Evolutionary conservation across 1,140 invertebrate genomes (phyloP), one percentile per base, ranked within the genome.

Genomic region (Meteorus sp.): DNA sequence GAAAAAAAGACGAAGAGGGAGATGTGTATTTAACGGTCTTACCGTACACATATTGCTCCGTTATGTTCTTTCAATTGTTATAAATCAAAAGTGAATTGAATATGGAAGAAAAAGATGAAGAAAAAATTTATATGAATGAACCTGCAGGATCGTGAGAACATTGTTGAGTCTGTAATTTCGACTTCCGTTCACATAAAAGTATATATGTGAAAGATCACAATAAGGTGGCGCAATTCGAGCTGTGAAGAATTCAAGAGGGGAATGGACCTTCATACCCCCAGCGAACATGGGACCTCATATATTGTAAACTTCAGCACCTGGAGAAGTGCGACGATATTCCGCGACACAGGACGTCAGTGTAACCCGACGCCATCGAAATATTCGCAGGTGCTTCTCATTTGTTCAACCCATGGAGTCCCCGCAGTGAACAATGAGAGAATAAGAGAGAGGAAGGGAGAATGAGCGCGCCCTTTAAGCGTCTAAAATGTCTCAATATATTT

Each of bases 61-160:
- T n/a, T n/a, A n/a, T n/a, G n/a, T 29, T 29, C 27, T 5, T 29
- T 29, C 9, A 4, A 29, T 29, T 29, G 4, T 5, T 5, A 5
- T 4, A 29, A 29, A 9, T 29, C 27, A 29, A 29, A 29, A 29
- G 27, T 29, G 27, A 29, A 9, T 29, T n/a, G n/a, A n/a, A 56
- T 35, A n/a, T 17, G 22, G n/a, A 6, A 23, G 11, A n/a, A 35
- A 9, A 19, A 51, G 27, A 56, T 4, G n/a, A 13, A 55, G 33
- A 54, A 35, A 62, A 55, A 55, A 56, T 25, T 19, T 13, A 51
- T 45, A 51, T 17, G 23, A 53, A 41, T 47, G 25, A 61, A 54
- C 56, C 63, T 56, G 64, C n/a, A n/a, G n/a, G n/a, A 74, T 75
- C 74, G 74, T 76, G 74, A 76, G 74, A 76, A 75, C 70, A 74